Evolutionary conservation across 2,888 invertebrate genomes (phyloP).

Genomic region (Melinopterus prodromus): DNA sequence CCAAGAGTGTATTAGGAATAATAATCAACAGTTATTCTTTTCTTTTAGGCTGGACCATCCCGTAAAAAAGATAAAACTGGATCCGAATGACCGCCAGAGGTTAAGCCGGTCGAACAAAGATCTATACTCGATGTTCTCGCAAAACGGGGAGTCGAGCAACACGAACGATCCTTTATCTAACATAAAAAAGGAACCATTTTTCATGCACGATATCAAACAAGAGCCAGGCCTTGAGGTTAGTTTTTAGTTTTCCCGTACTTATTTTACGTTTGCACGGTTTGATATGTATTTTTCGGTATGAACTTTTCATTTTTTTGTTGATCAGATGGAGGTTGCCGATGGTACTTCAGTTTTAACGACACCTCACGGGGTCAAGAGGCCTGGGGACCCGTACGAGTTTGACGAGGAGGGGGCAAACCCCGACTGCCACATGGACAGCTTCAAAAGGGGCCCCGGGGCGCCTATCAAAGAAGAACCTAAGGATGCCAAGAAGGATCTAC

Average conservation of each 20-base stretch:
- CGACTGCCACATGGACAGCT: conserved; percentile 63
- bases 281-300: conserved; percentile 12
- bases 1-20: too few relatives aligned
- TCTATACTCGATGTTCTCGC: conserved; percentile 56
- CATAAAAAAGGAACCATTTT: conserved; percentile 47
- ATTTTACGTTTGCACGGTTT: neutral
- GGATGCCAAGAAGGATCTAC: conserved; percentile 62
- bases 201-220: conserved; percentile 69
- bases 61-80: conserved; percentile 84
- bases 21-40: neutral
- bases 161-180: conserved; percentile 44
- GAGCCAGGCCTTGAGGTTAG: conserved; percentile 62
- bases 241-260: neutral
- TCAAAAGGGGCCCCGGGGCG: conserved; percentile 59
- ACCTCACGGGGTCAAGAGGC: conserved; percentile 57
- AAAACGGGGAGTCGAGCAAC: conserved; percentile 49
- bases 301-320: conserved; percentile 17
- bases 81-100: conserved; percentile 61
- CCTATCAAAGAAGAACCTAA: conserved; percentile 60
- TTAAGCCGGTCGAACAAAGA: conserved; percentile 56
- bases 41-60: conserved; percentile 83
- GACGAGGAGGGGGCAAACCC: conserved; percentile 69
- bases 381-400: conserved; percentile 75
- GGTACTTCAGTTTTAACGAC: conserved; percentile 46
- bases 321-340: conserved; percentile 51